A percentile compares a stretch with the other conserved stretches of the same genome.
phyloP scores from a whole-genome alignment of 2,113 vertebrate species.

The Epinephelus cyanopodus region DNA sequence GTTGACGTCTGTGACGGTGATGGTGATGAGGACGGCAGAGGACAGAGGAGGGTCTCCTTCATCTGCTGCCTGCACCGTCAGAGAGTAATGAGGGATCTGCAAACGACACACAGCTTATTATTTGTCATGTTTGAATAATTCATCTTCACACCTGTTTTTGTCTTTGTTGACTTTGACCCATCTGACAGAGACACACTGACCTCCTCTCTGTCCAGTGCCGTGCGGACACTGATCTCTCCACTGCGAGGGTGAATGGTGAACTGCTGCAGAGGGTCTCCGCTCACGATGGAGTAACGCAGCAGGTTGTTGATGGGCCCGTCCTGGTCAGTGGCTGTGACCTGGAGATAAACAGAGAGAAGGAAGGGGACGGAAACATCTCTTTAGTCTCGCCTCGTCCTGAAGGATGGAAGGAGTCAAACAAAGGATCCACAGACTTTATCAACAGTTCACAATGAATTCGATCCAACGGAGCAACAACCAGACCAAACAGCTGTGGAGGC shows the following conservation, averaged over 20 bases:
- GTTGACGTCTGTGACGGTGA: conserved; percentile 92
- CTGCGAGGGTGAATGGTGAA: conserved; percentile 89
- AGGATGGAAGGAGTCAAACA: no score
- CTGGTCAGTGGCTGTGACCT: conserved; percentile 91
- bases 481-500: no score
- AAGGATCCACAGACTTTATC: no score
- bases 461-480: no score
- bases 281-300: conserved; percentile 91
- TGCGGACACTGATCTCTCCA: conserved; percentile 88
- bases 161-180: background rate
- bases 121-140: background rate
- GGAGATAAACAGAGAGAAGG: background rate
- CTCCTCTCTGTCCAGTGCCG: conserved; percentile 93
- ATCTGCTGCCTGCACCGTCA: conserved; percentile 92
- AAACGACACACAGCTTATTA: background rate
- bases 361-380: background rate
- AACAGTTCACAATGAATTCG: no score
- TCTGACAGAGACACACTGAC: conserved; percentile 74
- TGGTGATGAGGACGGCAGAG: conserved; percentile 82
- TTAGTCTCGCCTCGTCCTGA: no score
- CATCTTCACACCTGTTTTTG: background rate
- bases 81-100: conserved; percentile 90
- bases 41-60: conserved; percentile 89
- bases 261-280: conserved; percentile 89
- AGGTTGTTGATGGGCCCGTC: conserved; percentile 92